Percentiles rank a stretch among this genome's conserved stretches.
Evolutionary conservation across 2,797 vertebrate species (phyloP).

Genomic region (Momotus momota): DNA sequence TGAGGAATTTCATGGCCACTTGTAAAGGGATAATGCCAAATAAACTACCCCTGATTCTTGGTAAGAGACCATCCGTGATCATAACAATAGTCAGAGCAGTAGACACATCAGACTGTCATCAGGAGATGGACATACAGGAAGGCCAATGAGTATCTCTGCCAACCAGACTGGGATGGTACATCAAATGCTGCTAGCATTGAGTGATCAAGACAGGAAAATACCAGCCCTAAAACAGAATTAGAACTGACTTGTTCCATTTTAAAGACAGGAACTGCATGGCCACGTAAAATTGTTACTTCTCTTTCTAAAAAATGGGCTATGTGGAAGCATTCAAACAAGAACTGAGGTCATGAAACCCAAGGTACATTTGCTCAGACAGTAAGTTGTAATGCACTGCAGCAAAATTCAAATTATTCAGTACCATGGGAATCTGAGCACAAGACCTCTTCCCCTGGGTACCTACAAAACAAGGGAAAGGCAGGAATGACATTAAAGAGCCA

Average conservation of each 20-base stretch:
- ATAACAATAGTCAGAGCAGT: background rate
- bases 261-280: background rate
- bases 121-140: background rate
- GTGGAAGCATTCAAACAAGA: conserved; percentile 21
- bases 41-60: background rate
- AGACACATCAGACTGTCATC: background rate
- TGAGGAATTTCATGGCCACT: background rate
- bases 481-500: conserved; percentile 43
- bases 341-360: background rate
- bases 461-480: conserved; percentile 16
- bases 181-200: background rate
- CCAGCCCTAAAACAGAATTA: background rate
- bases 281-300: background rate
- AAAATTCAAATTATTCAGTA: conserved; percentile 40
- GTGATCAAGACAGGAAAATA: background rate
- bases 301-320: background rate
- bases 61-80: background rate
- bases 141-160: background rate
- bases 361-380: conserved; percentile 14
- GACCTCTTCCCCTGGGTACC: conserved; percentile 35
- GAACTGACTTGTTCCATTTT: background rate
- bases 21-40: background rate
- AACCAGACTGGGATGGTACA: background rate
- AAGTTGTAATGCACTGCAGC: background rate
- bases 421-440: conserved; percentile 12